Base-by-base conservation (phyloP, 1,140 invertebrate genomes). In the Oryctes rhinoceros region DNA sequence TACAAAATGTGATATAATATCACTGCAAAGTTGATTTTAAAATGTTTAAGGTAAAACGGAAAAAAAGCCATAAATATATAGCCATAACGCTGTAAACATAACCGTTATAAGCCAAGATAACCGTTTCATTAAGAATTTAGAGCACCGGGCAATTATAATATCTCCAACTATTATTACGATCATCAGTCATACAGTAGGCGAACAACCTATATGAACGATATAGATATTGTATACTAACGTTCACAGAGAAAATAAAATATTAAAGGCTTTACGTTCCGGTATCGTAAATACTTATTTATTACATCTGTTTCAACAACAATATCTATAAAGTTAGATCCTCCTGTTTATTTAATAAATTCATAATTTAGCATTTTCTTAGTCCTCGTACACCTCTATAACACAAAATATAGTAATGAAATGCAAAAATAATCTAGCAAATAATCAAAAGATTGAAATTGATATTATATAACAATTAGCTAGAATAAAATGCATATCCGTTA, bases 391-490 rank as follows among this genome's bases (percentile, higher is more conserved):
- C 5, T 15, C 18, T 18, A 59, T n/a, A 53, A 53, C n/a, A 53
- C 18, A 59, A 59, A n/a, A 7, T 30, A 10, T 15, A 71, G 65
- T 35, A 71, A 13, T 30, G 20, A 67, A 71, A 24, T 71, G 65
- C 13, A 71, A 71, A 71, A 71, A 3, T 71, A 71, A 24, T 24
- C 20, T 71, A 71, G 24, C 5, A 71, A 71, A 37, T 35, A 71
- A 71, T 7, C 24, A 30, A 30, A 71, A 20, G 11, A 11, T 35
- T 3, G 6, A 71, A 24, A 20, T 71, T 15, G 20, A 20, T 24
- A 71, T 71, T 71, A 71, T 9, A 71, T 15, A 71, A 71, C 11
- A 71, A 71, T 71, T 71, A 4, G 24, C 65, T 71, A 37, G 65
- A 71, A 5, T 37, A 37, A 71, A 71, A 71, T 71, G 65, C 65